phyloP scores from a whole-genome alignment of 2,797 vertebrate species.

The Poeciliopsis presidionis region DNA sequence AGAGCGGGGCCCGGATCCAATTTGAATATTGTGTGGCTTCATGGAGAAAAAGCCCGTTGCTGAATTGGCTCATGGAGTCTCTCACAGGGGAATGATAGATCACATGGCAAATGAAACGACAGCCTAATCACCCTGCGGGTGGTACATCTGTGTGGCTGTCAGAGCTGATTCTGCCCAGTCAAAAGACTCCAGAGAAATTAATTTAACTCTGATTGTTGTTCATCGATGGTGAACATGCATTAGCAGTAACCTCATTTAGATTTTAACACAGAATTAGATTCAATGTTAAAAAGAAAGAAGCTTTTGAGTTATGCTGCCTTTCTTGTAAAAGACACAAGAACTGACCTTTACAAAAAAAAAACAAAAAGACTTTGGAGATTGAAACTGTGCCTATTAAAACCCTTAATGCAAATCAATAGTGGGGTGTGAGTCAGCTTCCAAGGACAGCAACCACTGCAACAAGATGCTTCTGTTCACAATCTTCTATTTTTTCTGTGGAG shows the following conservation, averaged over 20 bases:
- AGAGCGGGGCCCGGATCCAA: constrained; percentile 22
- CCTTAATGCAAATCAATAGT: constrained; percentile 42
- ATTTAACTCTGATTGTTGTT: constrained; percentile 16
- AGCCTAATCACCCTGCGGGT: constrained; percentile 28
- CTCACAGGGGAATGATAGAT: constrained; percentile 43
- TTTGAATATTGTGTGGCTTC: constrained; percentile 31
- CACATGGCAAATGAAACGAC: constrained; percentile 35
- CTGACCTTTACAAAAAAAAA: constrained; percentile 16
- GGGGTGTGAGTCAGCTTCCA: constrained; percentile 30
- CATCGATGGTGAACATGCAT: background rate
- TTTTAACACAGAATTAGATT: background rate
- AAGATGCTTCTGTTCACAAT: constrained; percentile 18
- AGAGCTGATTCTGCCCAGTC: constrained; percentile 8
- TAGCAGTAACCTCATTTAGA: background rate
- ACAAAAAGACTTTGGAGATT: constrained; percentile 7
- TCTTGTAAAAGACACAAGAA: background rate
- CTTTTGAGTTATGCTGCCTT: background rate
- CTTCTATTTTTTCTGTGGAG: constrained; percentile 3
- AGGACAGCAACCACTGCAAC: constrained; percentile 12
- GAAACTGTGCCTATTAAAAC: constrained; percentile 22
- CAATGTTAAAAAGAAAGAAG: background rate
- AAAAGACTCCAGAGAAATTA: constrained; percentile 21
- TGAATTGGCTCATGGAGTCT: constrained; percentile 36
- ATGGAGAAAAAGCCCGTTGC: constrained; percentile 9
- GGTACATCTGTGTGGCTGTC: constrained; percentile 36